phyloP scores from a whole-genome alignment of 2,797 vertebrate genomes.

The Enteromius radiatus region DNA sequence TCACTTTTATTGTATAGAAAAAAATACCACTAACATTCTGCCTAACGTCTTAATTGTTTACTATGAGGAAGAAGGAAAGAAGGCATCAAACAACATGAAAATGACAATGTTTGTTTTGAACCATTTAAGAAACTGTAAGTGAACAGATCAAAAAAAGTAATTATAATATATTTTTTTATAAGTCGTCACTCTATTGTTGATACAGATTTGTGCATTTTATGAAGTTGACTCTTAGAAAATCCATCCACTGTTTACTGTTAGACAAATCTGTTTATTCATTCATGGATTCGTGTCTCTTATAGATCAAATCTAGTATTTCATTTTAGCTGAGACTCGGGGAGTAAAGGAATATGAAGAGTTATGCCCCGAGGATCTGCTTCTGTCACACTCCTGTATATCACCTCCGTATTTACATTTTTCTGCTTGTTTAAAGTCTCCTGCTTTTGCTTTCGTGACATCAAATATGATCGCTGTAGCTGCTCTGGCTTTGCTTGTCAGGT shows the following conservation, averaged over 20 bases:
- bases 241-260: not conserved
- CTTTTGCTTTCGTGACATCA: not conserved
- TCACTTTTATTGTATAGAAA: not conserved
- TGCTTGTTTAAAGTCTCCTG: slow-evolving; percentile 14
- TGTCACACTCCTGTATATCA: slow-evolving; percentile 9
- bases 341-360: not conserved
- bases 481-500: slow-evolving; percentile 30
- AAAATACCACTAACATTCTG: not conserved
- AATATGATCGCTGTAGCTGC: slow-evolving; percentile 1
- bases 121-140: not conserved
- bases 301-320: not conserved
- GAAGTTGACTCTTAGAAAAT: not conserved
- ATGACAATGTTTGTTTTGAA: not conserved
- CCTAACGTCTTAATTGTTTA: not conserved
- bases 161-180: not conserved
- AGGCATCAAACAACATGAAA: not conserved
- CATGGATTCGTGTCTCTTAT: not conserved
- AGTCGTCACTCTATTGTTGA: not conserved
- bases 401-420: not conserved
- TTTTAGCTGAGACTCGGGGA: not conserved
- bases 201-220: not conserved
- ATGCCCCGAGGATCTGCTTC: slow-evolving; percentile 5
- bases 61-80: not conserved
- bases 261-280: not conserved
- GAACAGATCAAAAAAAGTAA: not conserved